phyloP scores from a whole-genome alignment of 2,797 vertebrate species.

The Lutjanus argentimaculatus region DNA sequence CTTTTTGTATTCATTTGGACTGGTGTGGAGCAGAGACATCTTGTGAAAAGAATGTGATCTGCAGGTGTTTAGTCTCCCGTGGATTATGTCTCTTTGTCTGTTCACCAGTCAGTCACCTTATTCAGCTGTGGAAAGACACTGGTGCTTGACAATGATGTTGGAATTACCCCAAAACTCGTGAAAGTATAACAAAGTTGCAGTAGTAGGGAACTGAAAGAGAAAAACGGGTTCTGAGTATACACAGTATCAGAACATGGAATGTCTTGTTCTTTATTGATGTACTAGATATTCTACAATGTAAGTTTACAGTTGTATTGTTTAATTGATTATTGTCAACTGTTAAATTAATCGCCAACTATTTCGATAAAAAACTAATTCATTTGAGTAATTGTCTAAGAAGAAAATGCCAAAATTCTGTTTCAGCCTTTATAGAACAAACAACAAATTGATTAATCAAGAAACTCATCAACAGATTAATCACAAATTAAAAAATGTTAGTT shows the following conservation, averaged over 20 bases:
- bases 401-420: too few relatives aligned
- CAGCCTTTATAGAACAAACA: too few relatives aligned
- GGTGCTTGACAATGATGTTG: not conserved
- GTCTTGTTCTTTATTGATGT: not conserved
- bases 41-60: conserved; percentile 9
- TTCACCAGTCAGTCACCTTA: not conserved
- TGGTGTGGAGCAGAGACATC: not conserved
- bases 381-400: too few relatives aligned
- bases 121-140: conserved; percentile 1
- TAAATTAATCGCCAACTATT: too few relatives aligned
- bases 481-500: too few relatives aligned
- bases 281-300: not conserved
- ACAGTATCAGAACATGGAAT: not conserved
- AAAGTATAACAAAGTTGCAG: not conserved
- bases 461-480: too few relatives aligned
- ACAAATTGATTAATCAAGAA: too few relatives aligned
- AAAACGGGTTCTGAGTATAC: conserved; percentile 1
- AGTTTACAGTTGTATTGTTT: too few relatives aligned
- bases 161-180: not conserved
- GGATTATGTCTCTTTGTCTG: conserved; percentile 1
- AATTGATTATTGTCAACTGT: too few relatives aligned
- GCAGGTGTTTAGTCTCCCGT: not conserved
- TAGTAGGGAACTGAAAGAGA: not conserved
- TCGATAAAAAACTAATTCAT: too few relatives aligned
- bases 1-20: not conserved